Base-by-base conservation (phyloP, 2,797 vertebrate species). In the Triplophysa yarkandensis region DNA sequence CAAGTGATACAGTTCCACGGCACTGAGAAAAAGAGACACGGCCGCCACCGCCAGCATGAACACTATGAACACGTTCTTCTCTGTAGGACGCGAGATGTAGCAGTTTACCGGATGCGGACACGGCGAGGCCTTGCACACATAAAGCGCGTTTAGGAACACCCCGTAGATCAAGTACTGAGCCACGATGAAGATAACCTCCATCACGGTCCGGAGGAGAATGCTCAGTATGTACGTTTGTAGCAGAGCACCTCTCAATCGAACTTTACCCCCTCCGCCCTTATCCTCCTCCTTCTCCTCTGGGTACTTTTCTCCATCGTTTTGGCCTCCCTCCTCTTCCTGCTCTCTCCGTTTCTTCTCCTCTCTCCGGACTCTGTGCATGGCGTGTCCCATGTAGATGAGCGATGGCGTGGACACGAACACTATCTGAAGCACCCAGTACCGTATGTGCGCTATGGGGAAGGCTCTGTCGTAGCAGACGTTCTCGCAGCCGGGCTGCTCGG, bases 381-480 rank as follows among this genome's bases (percentile, higher is more conserved):
- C 96, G 0, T 99, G 97, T 82, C 94, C 96, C 95, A 98, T 95
- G 88, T 99, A 99, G 66, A 98, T 92, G 54, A 99, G 91, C 0
- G 96, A 98, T 0, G 97, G 97, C 0, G 96, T 98, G 78, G 97
- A 99, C 5, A 99, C 97, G 0, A 99, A 99, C 82, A 98, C 96
- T 73, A 98, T 96, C 91, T 99, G 97, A 6, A 99, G 94, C 34
- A 99, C 93, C 94, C 94, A 95, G 28, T 91, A 95, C 78, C 97
- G 92, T 77, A 98, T 96, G 1, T 99, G 97, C 1, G 97, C 97
- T 64, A 98, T 98, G 44, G 97, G 97, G 85, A 99, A 98, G 1
- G 96, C 97, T 57, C 89, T 92, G 87, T 98, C 97, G 0, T 99
- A 99, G 83, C 97, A 99, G 16, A 99, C 97, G 1, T 99, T 99